Conservation (phyloP, 2,113 vertebrate species). For the Tiliqua scincoides region DNA sequence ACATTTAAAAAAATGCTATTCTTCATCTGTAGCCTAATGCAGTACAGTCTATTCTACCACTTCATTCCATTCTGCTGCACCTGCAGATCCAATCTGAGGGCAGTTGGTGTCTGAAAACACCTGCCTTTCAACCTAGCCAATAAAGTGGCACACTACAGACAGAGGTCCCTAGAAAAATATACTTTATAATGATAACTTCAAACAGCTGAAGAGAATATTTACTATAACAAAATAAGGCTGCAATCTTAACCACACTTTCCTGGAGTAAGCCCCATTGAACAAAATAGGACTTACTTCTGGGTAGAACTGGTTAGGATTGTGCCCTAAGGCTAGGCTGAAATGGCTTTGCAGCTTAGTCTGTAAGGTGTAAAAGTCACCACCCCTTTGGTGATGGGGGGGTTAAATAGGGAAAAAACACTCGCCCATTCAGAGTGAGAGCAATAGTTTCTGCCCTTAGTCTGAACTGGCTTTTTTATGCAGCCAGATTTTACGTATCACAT, state of each 20-base stretch:
- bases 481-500: not conserved
- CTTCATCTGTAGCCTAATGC: not conserved
- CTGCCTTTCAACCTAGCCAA: not conserved
- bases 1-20: not conserved
- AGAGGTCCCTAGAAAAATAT: not conserved
- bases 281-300: too few relatives aligned
- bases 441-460: not conserved
- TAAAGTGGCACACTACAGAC: not conserved
- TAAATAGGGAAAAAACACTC: not conserved
- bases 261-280: too few relatives aligned
- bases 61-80: not conserved
- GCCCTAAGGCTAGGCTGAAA: too few relatives aligned
- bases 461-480: not conserved
- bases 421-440: too few relatives aligned
- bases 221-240: not conserved
- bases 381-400: not conserved
- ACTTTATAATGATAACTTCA: not conserved
- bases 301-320: too few relatives aligned
- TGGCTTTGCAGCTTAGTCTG: not conserved
- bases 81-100: not conserved
- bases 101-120: not conserved
- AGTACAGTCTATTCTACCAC: not conserved
- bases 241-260: too few relatives aligned
- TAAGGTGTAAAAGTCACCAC: not conserved
- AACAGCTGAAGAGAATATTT: not conserved